Evolutionary conservation across 2,888 invertebrate species (phyloP), one percentile per base, ranked within the genome.

Genomic region (Imbricaverruca yamaguchii): DNA sequence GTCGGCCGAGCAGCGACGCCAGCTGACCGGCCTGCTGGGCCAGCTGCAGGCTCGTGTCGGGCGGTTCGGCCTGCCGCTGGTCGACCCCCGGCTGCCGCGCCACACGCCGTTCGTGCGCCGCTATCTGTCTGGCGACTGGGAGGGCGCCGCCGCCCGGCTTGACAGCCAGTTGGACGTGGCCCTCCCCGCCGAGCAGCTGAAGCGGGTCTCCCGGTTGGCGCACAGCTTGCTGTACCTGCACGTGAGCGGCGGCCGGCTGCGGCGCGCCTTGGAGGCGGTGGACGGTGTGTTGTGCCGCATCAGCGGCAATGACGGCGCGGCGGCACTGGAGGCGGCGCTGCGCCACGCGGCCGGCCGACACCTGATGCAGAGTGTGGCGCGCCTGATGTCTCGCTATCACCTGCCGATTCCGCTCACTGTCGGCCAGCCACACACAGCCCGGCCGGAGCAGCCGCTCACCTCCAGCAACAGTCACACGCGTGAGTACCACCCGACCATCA

Each of bases 181-280:
- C 53, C 21, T 55, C 23, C 10, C 8, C 21, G 53, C 10, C 21
- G 18, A 7, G 21, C 53, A 55, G 55, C 3, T 21, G 10, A 55
- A 21, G 55, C 74, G 74, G 21, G 53, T 23, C 74, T 53, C 18
- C 21, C 74, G 74, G 10, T 55, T 18, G 21, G 53, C 74, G 18
- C 74, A 53, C 74, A 23, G 74, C 11, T 55, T 74, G 74, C 55
- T 74, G 21, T 74, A 74, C 74, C 74, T 74, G 21, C 74, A 74
- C 55, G 53, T 74, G 74, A 9, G 55, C 74, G 74, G 74, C 53
- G 74, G 74, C 74, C 74, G 74, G 74, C 21, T 74, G 74, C 74
- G 74, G 74, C 74, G 13, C 39, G 74, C 74, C 18, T 55, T 74
- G 74, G 74, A 74, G 55, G 15, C 53, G 55, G 74, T 21, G 7